phyloP scores from a whole-genome alignment of 2,797 vertebrate genomes.

The Peromyscus aztecus region DNA sequence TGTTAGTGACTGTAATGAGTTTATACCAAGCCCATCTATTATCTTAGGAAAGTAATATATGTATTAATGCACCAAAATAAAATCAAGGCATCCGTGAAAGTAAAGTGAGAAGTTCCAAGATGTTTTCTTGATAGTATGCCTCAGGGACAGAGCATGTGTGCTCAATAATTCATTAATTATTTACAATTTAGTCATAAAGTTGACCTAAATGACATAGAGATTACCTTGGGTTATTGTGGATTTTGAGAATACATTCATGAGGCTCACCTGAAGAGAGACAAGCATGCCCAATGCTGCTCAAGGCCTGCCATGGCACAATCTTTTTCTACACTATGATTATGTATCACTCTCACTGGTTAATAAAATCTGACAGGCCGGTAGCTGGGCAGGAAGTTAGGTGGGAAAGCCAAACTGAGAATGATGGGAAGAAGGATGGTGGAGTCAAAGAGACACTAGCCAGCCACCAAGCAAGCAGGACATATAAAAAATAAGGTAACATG shows the following conservation, averaged over 20 bases:
- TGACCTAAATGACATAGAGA: neutral
- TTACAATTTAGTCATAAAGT: neutral
- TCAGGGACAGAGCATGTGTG: neutral
- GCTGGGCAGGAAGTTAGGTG: no score
- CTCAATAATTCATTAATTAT: neutral
- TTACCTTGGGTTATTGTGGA: neutral
- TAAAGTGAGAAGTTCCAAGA: neutral
- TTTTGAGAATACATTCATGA: neutral
- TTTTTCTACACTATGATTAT: no score
- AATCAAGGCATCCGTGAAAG: neutral
- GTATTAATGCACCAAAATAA: neutral
- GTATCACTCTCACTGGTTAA: no score
- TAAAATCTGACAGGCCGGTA: no score
- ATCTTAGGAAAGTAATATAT: neutral
- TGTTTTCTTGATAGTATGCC: neutral
- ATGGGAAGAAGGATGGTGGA: no score
- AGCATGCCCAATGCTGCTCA: neutral
- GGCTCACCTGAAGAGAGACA: neutral
- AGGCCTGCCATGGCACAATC: neutral
- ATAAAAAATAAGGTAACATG: neutral
- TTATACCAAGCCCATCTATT: neutral
- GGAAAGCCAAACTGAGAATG: no score
- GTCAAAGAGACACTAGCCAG: no score
- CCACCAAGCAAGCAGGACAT: no score
- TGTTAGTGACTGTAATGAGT: neutral